These are phyloP conservation scores for Oppia nitens DNA, from an alignment of 1,140 invertebrate genomes.

Conservation along the genomic window DNA sequence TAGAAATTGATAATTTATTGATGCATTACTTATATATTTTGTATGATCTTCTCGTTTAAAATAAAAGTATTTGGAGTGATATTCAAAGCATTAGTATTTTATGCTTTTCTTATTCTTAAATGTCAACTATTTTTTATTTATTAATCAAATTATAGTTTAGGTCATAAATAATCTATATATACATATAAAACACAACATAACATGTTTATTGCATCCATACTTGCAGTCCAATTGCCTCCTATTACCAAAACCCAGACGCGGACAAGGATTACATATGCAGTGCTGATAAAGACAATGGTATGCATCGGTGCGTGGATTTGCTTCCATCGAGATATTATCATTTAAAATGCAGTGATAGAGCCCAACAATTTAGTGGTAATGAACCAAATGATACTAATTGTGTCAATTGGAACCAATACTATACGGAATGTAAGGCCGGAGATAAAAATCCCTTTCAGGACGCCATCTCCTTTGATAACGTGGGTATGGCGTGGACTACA, in stretches of 20 bases:
- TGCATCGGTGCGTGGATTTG: slow-evolving; percentile 76
- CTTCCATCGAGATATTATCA: slow-evolving; percentile 55
- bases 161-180: too few relatives aligned
- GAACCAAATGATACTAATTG: slow-evolving; percentile 39
- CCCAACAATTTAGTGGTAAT: slow-evolving; percentile 13
- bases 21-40: too few relatives aligned
- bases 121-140: too few relatives aligned
- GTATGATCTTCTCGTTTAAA: too few relatives aligned
- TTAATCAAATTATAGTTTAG: too few relatives aligned
- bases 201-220: too few relatives aligned
- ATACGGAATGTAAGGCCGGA: slow-evolving; percentile 75
- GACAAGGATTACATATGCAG: slow-evolving; percentile 97
- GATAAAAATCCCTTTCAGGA: slow-evolving; percentile 96
- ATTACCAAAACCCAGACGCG: slow-evolving; percentile 39
- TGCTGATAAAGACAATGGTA: slow-evolving; percentile 74
- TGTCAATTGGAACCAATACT: slow-evolving; percentile 99
- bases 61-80: too few relatives aligned
- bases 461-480: slow-evolving; percentile 98
- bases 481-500: slow-evolving; percentile 97
- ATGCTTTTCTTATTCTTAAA: too few relatives aligned
- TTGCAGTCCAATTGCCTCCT: slow-evolving; percentile 27
- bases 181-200: too few relatives aligned
- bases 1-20: too few relatives aligned
- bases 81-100: too few relatives aligned
- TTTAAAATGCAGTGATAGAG: slow-evolving; percentile 41